Conservation (phyloP, 1,140 invertebrate genomes). For the Oreohelix idahoensis region DNA sequence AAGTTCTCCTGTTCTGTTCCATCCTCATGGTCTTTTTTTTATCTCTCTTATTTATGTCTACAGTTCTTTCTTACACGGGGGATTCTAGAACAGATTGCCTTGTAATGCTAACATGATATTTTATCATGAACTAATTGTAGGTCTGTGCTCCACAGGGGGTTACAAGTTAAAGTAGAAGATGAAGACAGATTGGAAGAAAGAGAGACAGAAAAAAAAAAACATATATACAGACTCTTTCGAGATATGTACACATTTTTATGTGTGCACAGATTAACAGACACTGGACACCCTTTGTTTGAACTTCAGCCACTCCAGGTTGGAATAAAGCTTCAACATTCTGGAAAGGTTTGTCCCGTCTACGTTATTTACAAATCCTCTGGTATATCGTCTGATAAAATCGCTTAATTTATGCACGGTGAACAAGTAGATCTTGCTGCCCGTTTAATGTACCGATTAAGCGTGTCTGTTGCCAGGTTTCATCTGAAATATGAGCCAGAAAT, state of each 20-base stretch:
- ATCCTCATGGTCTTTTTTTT: too few species aligned
- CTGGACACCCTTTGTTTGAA: not conserved
- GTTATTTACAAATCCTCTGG: not conserved
- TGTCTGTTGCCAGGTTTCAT: slow-evolving; percentile 2
- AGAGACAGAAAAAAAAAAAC: not conserved
- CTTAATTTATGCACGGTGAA: not conserved
- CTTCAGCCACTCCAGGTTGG: not conserved
- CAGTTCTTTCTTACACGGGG: too few species aligned
- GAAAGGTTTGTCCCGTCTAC: not conserved
- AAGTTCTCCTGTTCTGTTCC: too few species aligned
- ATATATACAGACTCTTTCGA: not conserved
- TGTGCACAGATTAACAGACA: not conserved
- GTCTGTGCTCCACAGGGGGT: too few species aligned
- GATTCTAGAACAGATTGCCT: too few species aligned
- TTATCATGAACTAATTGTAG: too few species aligned
- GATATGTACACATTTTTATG: not conserved
- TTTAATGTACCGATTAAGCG: not conserved
- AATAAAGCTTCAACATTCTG: not conserved
- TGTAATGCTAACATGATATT: too few species aligned
- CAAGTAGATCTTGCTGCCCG: not conserved
- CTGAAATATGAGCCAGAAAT: slow-evolving; percentile 10
- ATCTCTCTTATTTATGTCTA: too few species aligned
- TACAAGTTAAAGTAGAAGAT: too few species aligned
- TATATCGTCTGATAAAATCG: not conserved
- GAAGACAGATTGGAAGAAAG: too few species aligned